Evolutionary conservation across 2,797 vertebrate species (phyloP).

Genomic region (Sebastes ruberrimus): DNA sequence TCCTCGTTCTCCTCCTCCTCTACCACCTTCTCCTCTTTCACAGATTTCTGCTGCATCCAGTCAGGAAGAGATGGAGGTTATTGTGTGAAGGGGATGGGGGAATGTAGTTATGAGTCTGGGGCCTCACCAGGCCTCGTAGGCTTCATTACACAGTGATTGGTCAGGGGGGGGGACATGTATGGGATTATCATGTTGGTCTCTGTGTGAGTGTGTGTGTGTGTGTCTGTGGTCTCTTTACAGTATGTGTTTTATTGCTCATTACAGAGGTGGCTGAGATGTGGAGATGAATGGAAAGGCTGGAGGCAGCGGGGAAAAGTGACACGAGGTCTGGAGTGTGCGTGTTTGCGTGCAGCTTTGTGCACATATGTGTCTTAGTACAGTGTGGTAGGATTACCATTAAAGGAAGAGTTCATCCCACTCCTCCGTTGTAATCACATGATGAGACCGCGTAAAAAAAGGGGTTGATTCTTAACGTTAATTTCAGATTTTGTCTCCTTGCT

Average conservation of each 20-base stretch:
- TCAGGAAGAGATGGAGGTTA: conserved; percentile 47
- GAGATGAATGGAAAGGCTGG: conserved; percentile 72
- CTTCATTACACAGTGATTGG: conserved; percentile 54
- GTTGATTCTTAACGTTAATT: not conserved
- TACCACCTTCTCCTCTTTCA: conserved; percentile 80
- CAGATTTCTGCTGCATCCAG: conserved; percentile 59
- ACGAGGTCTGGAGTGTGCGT: not conserved
- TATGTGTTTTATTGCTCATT: conserved; percentile 81
- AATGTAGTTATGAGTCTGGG: conserved; percentile 12
- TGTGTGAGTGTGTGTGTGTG: conserved; percentile 31
- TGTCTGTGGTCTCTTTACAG: conserved; percentile 61
- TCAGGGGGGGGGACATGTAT: not conserved
- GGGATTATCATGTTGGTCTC: conserved; percentile 39
- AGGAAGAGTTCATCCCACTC: not conserved
- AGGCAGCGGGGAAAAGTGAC: conserved; percentile 32
- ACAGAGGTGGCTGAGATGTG: conserved; percentile 79
- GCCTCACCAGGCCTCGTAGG: conserved; percentile 48
- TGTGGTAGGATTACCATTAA: not conserved
- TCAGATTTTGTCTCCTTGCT: not conserved
- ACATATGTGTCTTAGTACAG: conserved; percentile 1
- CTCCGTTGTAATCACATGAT: not conserved
- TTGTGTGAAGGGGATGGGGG: conserved; percentile 23
- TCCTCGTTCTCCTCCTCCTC: conserved; percentile 30
- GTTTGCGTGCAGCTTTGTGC: not conserved
- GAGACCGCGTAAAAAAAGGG: not conserved